A percentile compares a stretch with the other conserved stretches of the same genome.
Evolutionary conservation across 2,888 invertebrate species (phyloP).

Genomic region (Temnothorax ravouxi): DNA sequence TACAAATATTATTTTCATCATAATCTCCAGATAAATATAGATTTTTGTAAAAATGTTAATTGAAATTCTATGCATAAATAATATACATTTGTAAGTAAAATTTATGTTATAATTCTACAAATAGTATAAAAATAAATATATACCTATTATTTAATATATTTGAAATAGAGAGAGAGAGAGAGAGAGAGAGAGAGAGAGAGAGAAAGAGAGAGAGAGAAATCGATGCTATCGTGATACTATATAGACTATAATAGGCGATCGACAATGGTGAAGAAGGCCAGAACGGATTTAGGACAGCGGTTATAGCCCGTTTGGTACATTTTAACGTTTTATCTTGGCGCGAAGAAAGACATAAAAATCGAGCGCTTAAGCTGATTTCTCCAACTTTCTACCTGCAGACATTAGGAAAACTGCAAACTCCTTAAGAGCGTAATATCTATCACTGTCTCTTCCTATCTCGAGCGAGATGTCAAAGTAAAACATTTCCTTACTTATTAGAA

Average conservation of each 20-base stretch:
- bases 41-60: not conserved
- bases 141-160: not conserved
- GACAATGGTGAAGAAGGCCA: constrained; percentile 23
- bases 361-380: constrained; percentile 50
- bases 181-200: not conserved
- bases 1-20: constrained; percentile 14
- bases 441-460: constrained; percentile 15
- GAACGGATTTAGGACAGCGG: constrained; percentile 23
- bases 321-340: constrained; percentile 43
- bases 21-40: not conserved
- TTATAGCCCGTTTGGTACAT: constrained; percentile 23
- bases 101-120: not conserved
- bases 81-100: constrained; percentile 9
- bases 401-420: constrained; percentile 8
- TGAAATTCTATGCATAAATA: constrained; percentile 14
- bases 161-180: not conserved
- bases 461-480: constrained; percentile 21
- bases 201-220: not conserved
- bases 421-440: constrained; percentile 33
- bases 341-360: constrained; percentile 45
- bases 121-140: not conserved
- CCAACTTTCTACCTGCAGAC: constrained; percentile 35
- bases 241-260: constrained; percentile 22
- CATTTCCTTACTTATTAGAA: not conserved
- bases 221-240: constrained; percentile 1